Evolutionary conservation across 2,113 vertebrate species (phyloP), one percentile per base, ranked within the genome.

Genomic region (Piaya cayana): DNA sequence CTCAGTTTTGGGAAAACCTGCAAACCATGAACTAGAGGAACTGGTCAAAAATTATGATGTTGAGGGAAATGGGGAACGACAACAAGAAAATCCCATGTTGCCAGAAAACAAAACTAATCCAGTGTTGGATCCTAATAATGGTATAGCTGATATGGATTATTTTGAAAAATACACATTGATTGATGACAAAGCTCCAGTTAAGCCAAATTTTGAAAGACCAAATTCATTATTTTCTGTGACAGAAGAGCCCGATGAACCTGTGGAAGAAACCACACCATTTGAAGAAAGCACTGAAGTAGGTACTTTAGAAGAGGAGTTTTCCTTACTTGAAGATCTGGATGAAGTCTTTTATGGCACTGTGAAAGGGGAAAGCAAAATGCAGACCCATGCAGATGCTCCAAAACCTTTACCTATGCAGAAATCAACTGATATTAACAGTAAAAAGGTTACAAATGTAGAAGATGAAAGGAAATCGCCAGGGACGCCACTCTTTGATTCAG

Each of bases 121-220:
- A 60, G 26, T n/a, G 14, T 56, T 96, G 70, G 92, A 91, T 85
- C 69, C 94, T 59, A 65, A 91, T 39, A 93, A 93, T 70, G 43
- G 80, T 96, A 74, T 80, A 8, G 79, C 55, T 11, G 98, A 99
- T 79, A 96, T 98, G 74, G 99, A 99, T 97, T 99, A 99, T 97
- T 99, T 99, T 95, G 99, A 99, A 98, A 99, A 99, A 93, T 99
- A 99, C 71, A 99, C 98, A 17, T 97, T 99, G 91, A 95, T 99
- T 93, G 99, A 99, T 92, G 98, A 98, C 65, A 98, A 98, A 79
- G 97, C 98, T 43, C 97, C 98, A 45, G 87, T 95, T 81, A 96
- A 93, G 34, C 93, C 81, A 86, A 82, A 94, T 86, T 96, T 96
- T 86, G 95, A 95, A 86, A 98, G 94, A 87, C 74, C 80, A 26